These are phyloP conservation scores for Bombycilla garrulus DNA, from an alignment of 2,113 vertebrate species.

Conservation along the genomic window DNA sequence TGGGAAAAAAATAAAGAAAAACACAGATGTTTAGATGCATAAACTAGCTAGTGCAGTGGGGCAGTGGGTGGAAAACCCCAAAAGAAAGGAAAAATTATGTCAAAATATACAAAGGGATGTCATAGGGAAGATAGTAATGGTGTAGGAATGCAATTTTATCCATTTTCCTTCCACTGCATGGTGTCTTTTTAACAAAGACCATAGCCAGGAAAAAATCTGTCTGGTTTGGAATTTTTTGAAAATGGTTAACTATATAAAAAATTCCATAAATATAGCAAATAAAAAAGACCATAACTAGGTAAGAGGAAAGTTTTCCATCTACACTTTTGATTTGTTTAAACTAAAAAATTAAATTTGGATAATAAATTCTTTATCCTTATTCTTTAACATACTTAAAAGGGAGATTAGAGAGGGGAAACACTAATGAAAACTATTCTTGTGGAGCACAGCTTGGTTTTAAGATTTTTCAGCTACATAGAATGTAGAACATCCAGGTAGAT, in stretches of 20 bases:
- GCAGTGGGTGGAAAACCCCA: neutral
- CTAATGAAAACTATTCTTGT: neutral
- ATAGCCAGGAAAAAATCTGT: neutral
- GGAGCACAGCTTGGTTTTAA: neutral
- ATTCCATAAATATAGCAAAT: neutral
- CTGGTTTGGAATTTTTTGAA: neutral
- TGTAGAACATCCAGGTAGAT: neutral
- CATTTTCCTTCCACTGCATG: neutral
- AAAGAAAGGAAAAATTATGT: neutral
- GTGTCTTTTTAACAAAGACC: neutral
- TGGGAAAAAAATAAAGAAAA: rapidly evolving
- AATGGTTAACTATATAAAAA: neutral
- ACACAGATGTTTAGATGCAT: neutral
- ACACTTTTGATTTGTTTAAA: neutral
- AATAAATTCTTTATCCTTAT: neutral
- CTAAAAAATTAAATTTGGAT: neutral
- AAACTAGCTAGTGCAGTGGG: neutral
- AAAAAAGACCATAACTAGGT: neutral
- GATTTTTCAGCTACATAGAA: neutral
- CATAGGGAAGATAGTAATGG: neutral
- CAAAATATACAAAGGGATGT: neutral
- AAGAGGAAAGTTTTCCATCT: neutral
- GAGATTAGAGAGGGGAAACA: neutral
- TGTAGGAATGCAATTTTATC: neutral
- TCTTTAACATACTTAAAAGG: neutral